These are phyloP conservation scores for Heliconius sara DNA, from an alignment of 2,888 invertebrate genomes.

Conservation along the genomic window DNA sequence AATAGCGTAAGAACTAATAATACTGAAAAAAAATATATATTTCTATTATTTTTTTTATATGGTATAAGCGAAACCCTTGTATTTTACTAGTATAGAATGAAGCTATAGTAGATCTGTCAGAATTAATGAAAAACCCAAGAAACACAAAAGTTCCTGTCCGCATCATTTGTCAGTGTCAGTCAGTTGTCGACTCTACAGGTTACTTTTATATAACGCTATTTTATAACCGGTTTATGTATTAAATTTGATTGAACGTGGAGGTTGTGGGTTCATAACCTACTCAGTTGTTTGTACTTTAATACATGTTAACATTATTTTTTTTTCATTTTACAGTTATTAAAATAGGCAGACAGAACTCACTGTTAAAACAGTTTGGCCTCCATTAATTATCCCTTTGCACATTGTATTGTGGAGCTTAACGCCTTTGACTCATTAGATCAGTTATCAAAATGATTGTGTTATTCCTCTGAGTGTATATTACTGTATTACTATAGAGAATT, in stretches of 20 bases:
- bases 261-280: neutral
- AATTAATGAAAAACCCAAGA: slow-evolving; percentile 10
- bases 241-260: neutral
- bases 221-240: slow-evolving; percentile 24
- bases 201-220: slow-evolving; percentile 30
- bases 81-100: neutral
- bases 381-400: too few species aligned
- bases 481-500: too few species aligned
- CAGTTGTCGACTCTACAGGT: slow-evolving; percentile 14
- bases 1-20: too few species aligned
- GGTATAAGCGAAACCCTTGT: neutral
- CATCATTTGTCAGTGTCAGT: slow-evolving; percentile 37
- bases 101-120: neutral
- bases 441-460: neutral
- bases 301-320: too few species aligned
- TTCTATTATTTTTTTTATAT: neutral
- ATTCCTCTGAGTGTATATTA: too few species aligned
- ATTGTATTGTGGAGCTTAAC: neutral
- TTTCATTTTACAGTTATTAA: too few species aligned
- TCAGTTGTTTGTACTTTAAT: too few species aligned
- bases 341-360: neutral
- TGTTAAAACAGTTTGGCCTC: neutral
- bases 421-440: neutral
- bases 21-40: too few species aligned
- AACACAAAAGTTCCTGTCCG: neutral